Conservation (phyloP, 2,888 invertebrate species). For the Serrognathus titanus region DNA sequence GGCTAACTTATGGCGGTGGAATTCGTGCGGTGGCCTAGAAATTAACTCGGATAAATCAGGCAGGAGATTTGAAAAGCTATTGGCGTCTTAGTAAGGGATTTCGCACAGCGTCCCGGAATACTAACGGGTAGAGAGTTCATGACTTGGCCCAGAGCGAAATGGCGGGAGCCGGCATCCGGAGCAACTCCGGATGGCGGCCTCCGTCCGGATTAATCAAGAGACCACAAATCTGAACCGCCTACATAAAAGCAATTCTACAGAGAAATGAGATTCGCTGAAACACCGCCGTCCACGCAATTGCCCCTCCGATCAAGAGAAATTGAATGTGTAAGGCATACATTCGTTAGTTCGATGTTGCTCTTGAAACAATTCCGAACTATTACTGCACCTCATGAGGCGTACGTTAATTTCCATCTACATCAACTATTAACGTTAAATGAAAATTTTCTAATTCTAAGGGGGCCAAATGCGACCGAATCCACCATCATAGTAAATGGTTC, state of each 20-base stretch:
- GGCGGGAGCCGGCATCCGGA: constrained; percentile 33
- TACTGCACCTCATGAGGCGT: too few relatives aligned
- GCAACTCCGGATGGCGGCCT: constrained; percentile 10
- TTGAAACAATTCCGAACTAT: not conserved
- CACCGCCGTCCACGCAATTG: constrained; percentile 37
- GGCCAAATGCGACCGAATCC: too few relatives aligned
- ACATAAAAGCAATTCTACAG: constrained; percentile 41
- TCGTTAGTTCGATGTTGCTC: constrained; percentile 6
- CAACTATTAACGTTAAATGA: too few relatives aligned
- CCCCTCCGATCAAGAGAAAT: constrained; percentile 30
- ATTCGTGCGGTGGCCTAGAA: constrained; percentile 25
- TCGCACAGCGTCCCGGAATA: constrained; percentile 32
- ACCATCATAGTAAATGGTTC: too few relatives aligned
- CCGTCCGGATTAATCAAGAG: constrained; percentile 38
- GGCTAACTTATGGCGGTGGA: constrained; percentile 8
- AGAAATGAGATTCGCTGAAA: constrained; percentile 37
- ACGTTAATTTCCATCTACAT: too few relatives aligned
- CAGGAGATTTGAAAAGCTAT: constrained; percentile 39
- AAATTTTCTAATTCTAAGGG: too few relatives aligned
- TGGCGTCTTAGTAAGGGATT: constrained; percentile 35
- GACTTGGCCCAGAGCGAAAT: constrained; percentile 21
- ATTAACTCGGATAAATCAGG: constrained; percentile 43
- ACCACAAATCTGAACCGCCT: constrained; percentile 46
- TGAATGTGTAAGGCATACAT: constrained; percentile 35
- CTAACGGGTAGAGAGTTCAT: constrained; percentile 29